Evolutionary conservation across 1,140 invertebrate species (phyloP).

Genomic region (Popillia japonica): DNA sequence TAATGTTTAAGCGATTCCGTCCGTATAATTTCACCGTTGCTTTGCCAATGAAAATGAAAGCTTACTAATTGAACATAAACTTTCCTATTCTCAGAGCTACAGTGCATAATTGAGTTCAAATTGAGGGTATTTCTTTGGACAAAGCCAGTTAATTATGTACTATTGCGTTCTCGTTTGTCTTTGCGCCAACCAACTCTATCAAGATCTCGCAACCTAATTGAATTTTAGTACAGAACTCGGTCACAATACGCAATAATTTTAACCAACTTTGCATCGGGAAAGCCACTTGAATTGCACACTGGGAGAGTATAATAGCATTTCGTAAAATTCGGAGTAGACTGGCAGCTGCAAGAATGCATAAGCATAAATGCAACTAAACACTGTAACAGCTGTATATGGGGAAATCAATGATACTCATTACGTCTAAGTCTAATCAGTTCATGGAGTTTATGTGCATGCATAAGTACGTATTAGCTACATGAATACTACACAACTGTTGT

Average conservation of each 20-base stretch:
- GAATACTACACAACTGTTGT: no score
- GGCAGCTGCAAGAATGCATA: neutral
- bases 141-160: neutral
- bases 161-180: neutral
- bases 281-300: neutral
- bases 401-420: neutral
- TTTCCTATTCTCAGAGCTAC: neutral
- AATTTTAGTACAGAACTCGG: neutral
- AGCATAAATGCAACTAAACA: neutral
- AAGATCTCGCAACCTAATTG: neutral
- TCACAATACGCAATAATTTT: neutral
- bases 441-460: no score
- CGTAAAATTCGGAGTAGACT: neutral
- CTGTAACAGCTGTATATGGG: neutral
- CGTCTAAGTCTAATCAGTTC: no score
- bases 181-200: neutral
- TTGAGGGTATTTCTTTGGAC: neutral
- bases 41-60: neutral
- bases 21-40: no score
- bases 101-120: neutral
- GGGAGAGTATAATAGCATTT: neutral
- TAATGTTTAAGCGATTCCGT: no score
- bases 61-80: conserved; percentile 5
- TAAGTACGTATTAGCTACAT: no score
- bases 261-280: neutral